These are phyloP conservation scores for Merodon equestris DNA, from an alignment of 2,888 invertebrate species.

Conservation along the genomic window DNA sequence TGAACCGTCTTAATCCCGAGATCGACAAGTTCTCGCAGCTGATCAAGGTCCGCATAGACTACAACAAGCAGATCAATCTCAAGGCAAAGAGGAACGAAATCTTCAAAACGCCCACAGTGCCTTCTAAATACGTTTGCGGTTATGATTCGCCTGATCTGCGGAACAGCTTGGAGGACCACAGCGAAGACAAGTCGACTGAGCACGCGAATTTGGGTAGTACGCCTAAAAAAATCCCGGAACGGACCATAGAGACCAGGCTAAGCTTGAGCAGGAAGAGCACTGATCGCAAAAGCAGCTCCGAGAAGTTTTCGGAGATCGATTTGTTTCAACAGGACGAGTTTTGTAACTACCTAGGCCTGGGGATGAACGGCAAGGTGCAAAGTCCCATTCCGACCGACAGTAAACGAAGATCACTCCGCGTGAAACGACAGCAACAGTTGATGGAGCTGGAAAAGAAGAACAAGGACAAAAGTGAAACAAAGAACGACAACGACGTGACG, in stretches of 20 bases:
- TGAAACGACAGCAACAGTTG: conserved; percentile 72
- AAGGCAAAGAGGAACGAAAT: conserved; percentile 68
- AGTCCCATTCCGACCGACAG: conserved; percentile 73
- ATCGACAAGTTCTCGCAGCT: conserved; percentile 69
- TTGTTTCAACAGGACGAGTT: conserved; percentile 76
- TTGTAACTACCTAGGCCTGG: conserved; percentile 77
- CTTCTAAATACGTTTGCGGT: conserved; percentile 61
- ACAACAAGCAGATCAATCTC: conserved; percentile 68
- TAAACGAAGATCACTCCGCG: conserved; percentile 75
- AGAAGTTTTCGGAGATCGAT: conserved; percentile 42
- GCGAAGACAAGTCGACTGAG: conserved; percentile 12
- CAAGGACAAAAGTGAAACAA: conserved; percentile 33
- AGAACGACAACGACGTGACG: conserved; percentile 26
- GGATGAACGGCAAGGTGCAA: conserved; percentile 69
- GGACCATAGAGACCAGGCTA: conserved; percentile 33
- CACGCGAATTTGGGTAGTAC: too few species aligned
- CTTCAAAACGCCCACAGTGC: conserved; percentile 72
- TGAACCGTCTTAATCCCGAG: conserved; percentile 70
- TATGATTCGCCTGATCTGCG: conserved; percentile 36
- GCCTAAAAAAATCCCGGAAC: not conserved
- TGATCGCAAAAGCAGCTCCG: conserved; percentile 21
- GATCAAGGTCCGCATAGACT: conserved; percentile 60
- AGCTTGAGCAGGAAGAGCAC: conserved; percentile 33
- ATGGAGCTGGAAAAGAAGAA: conserved; percentile 61
- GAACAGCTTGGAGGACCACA: conserved; percentile 17